Evolutionary conservation across 2,797 vertebrate species (phyloP).

Genomic region (Sebastes iracundus): DNA sequence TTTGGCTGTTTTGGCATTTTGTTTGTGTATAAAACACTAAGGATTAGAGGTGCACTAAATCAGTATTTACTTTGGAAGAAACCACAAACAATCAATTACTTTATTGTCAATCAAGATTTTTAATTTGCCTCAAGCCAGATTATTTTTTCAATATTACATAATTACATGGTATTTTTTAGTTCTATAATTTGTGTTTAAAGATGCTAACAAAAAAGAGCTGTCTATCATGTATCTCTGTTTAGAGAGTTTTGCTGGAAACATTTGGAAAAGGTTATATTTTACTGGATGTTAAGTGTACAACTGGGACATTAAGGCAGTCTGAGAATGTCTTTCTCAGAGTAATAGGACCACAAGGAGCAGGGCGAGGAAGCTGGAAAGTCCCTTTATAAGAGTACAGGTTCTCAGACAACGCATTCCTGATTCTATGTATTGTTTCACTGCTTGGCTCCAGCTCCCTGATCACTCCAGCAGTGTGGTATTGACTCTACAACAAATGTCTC

Average conservation of each 20-base stretch:
- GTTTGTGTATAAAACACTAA: background rate
- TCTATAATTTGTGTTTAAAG: background rate
- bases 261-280: background rate
- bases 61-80: background rate
- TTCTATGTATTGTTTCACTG: slow-evolving; percentile 29
- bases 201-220: background rate
- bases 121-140: background rate
- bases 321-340: slow-evolving; percentile 19
- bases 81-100: background rate
- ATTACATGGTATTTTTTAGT: background rate
- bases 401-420: slow-evolving; percentile 56
- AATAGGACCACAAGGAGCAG: slow-evolving; percentile 4
- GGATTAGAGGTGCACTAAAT: background rate
- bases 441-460: slow-evolving; percentile 48
- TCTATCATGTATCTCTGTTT: background rate
- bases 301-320: slow-evolving; percentile 4
- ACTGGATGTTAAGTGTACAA: background rate
- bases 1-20: background rate
- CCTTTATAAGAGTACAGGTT: slow-evolving; percentile 43
- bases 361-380: slow-evolving; percentile 52
- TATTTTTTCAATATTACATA: background rate
- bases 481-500: slow-evolving; percentile 54
- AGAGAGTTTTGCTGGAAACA: background rate
- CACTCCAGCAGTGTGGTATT: slow-evolving; percentile 47
- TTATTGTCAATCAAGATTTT: background rate